Percentiles rank a stretch among this genome's conserved stretches.
Evolutionary conservation across 2,888 invertebrate genomes (phyloP).

Genomic region (Pyralis farinalis): DNA sequence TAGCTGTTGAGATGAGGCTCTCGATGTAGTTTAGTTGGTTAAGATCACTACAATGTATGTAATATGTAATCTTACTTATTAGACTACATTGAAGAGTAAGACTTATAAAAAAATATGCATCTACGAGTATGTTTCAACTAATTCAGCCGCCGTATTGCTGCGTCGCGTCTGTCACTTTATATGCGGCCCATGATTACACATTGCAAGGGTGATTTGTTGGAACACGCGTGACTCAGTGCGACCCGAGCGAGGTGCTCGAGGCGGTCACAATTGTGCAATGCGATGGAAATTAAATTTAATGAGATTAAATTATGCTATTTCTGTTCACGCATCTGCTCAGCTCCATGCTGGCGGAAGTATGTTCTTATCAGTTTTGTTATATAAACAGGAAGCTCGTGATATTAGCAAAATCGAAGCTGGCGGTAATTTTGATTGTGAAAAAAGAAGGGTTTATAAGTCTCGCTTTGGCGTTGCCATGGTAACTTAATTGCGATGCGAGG

Average conservation of each 20-base stretch:
- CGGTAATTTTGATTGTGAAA: too few species aligned
- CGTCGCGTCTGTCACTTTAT: conserved; percentile 40
- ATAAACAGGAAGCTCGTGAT: conserved; percentile 33
- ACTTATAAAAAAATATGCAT: too few species aligned
- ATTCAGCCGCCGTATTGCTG: conserved; percentile 18
- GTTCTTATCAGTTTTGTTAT: conserved; percentile 45
- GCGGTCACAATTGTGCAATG: conserved; percentile 60
- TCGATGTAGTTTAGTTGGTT: too few species aligned
- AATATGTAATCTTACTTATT: too few species aligned
- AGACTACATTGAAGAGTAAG: too few species aligned
- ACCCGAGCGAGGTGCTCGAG: conserved; percentile 52
- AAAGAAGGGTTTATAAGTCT: too few species aligned
- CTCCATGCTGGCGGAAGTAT: conserved; percentile 32
- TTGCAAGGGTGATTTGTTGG: conserved; percentile 16
- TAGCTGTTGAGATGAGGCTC: too few species aligned
- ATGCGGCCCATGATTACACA: conserved; percentile 34
- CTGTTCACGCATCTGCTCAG: conserved; percentile 49
- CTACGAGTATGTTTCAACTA: too few species aligned
- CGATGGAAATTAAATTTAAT: conserved; percentile 70
- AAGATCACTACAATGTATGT: too few species aligned
- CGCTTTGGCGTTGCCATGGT: too few species aligned
- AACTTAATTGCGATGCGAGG: too few species aligned
- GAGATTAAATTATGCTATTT: conserved; percentile 71
- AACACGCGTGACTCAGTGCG: conserved; percentile 51
- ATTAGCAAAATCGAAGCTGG: background rate